Evolutionary conservation across 2,888 invertebrate species (phyloP).

Genomic region (Athalia circularis): DNA sequence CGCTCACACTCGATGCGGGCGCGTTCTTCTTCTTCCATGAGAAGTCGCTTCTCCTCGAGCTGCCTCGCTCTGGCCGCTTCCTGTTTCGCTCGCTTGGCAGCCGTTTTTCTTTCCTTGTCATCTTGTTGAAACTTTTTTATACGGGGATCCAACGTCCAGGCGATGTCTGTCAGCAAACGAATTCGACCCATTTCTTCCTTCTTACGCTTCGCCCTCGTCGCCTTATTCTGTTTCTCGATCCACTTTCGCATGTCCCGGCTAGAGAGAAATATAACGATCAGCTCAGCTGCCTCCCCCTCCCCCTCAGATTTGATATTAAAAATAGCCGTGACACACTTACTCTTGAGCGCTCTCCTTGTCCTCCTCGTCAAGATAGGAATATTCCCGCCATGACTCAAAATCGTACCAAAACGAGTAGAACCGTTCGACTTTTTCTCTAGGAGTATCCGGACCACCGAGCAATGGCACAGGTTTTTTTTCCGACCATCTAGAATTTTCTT

Average conservation of each 20-base stretch:
- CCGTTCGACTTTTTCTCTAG: constrained; percentile 89
- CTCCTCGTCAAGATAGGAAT: constrained; percentile 98
- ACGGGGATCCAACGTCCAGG: constrained; percentile 95
- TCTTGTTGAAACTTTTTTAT: constrained; percentile 95
- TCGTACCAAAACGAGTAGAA: constrained; percentile 99
- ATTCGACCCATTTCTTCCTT: constrained; percentile 98
- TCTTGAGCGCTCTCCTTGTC: constrained; percentile 98
- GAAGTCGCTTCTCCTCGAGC: constrained; percentile 88
- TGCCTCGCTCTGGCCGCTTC: constrained; percentile 88
- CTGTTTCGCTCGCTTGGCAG: constrained; percentile 91
- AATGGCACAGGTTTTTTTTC: constrained; percentile 89
- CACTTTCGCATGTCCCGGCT: constrained; percentile 95
- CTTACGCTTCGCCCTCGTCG: constrained; percentile 92
- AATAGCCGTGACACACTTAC: constrained; percentile 57
- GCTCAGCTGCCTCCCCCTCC: background rate
- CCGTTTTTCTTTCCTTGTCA: constrained; percentile 92
- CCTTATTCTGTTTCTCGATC: constrained; percentile 99
- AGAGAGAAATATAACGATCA: constrained; percentile 42
- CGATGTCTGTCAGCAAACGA: constrained; percentile 92
- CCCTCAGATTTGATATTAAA: background rate
- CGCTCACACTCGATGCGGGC: constrained; percentile 82
- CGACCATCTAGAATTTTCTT: constrained; percentile 93
- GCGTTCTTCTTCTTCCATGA: constrained; percentile 81
- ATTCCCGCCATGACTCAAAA: constrained; percentile 99
- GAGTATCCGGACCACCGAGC: constrained; percentile 85